Evolutionary conservation across 30 jellyfish, hydroid and myxozoan species (phyloP).

Genomic region (Aurelia aurita complex sp. Pacific): DNA sequence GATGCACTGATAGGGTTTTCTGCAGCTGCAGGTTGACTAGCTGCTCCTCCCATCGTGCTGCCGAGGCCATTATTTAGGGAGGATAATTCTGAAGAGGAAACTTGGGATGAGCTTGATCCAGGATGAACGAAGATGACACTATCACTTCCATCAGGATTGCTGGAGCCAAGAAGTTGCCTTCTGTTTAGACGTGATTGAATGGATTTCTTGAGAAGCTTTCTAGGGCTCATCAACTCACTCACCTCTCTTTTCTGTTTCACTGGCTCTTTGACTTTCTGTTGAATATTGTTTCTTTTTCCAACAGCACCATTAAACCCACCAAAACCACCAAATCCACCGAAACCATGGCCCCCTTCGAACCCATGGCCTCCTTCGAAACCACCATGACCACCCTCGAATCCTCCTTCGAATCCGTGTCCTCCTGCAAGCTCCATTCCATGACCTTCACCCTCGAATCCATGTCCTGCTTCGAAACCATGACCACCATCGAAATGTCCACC

Average conservation of each 20-base stretch:
- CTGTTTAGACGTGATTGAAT: slow-evolving; percentile 66
- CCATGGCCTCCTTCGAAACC: slow-evolving; percentile 38
- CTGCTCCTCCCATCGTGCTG: slow-evolving; percentile 33
- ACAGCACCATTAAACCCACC: slow-evolving; percentile 52
- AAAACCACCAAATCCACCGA: slow-evolving; percentile 42
- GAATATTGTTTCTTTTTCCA: slow-evolving; percentile 36
- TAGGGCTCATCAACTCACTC: slow-evolving; percentile 45
- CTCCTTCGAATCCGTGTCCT: slow-evolving; percentile 53
- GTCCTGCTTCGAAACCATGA: slow-evolving; percentile 64
- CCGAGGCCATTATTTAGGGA: slow-evolving; percentile 54
- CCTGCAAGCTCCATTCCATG: slow-evolving; percentile 50
- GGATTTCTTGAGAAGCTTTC: slow-evolving; percentile 56
- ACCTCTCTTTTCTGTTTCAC: slow-evolving; percentile 48
- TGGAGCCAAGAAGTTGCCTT: slow-evolving; percentile 86
- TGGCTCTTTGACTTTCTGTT: neutral
- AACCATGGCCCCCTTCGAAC: slow-evolving; percentile 70
- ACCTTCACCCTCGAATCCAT: slow-evolving; percentile 51
- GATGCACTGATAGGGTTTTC: slow-evolving; percentile 51
- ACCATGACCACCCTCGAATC: slow-evolving; percentile 57
- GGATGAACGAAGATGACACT: slow-evolving; percentile 97
- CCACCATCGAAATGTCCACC: slow-evolving; percentile 58
- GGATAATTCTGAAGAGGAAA: slow-evolving; percentile 55
- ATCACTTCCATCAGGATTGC: slow-evolving; percentile 87
- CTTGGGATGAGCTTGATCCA: slow-evolving; percentile 80
- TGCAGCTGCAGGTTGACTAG: slow-evolving; percentile 25